Conservation (phyloP, 2,888 invertebrate genomes). For the Diaperis boleti region DNA sequence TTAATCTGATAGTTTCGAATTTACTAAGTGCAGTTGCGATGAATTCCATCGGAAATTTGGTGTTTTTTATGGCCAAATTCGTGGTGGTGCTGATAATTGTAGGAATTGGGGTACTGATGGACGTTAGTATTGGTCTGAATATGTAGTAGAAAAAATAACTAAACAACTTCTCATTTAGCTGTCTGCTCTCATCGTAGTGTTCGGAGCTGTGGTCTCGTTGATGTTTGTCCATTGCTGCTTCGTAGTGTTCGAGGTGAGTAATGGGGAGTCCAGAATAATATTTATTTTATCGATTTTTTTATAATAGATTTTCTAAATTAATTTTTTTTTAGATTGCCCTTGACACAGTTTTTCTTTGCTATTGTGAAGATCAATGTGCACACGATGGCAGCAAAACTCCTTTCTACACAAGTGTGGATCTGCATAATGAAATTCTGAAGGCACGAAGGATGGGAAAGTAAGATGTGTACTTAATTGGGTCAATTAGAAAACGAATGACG, state of each 20-base stretch:
- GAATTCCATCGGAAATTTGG: slow-evolving; percentile 46
- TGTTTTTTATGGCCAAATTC: slow-evolving; percentile 40
- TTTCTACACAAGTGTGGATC: slow-evolving; percentile 15
- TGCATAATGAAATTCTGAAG: slow-evolving; percentile 7
- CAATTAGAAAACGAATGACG: too few species aligned
- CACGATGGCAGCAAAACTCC: slow-evolving; percentile 36
- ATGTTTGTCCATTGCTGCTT: slow-evolving; percentile 40
- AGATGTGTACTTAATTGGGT: too few species aligned
- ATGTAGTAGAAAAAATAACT: too few species aligned
- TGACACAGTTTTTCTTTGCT: slow-evolving; percentile 41
- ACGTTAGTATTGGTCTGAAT: background rate
- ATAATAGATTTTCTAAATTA: too few species aligned
- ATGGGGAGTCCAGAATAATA: too few species aligned
- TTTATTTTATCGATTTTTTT: too few species aligned
- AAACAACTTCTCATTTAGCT: slow-evolving; percentile 3
- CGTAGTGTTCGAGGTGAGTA: slow-evolving; percentile 46
- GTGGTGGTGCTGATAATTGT: slow-evolving; percentile 28
- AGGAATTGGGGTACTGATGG: slow-evolving; percentile 5
- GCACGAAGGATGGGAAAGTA: background rate
- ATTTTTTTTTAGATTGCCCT: slow-evolving; percentile 33
- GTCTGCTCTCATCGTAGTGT: slow-evolving; percentile 1
- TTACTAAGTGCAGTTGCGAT: slow-evolving; percentile 43
- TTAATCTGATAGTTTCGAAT: slow-evolving; percentile 41
- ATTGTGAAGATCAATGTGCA: slow-evolving; percentile 40
- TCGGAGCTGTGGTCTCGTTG: slow-evolving; percentile 33